Evolutionary conservation across 2,113 vertebrate genomes (phyloP), one percentile per base, ranked within the genome.

Genomic region (Tragelaphus buxtoni): DNA sequence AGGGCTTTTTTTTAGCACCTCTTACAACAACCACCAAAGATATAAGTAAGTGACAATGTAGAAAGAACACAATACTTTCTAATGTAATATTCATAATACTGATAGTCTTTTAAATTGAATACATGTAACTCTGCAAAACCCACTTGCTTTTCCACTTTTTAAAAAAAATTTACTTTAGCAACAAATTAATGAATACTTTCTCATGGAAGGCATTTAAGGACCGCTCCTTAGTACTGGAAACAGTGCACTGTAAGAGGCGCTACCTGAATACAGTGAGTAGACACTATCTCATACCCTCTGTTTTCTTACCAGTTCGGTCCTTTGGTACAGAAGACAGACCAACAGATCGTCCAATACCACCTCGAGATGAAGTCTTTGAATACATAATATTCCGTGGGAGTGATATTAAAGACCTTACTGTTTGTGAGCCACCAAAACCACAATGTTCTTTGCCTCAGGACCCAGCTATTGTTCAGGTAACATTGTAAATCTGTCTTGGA

Each of bases 321-420:
- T 99, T 99, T 82, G 99, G 99, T 51, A 99, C 99, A 14, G 99
- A 99, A 94, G 99, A 99, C 61, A 99, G 99, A 61, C 99, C 99
- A 6, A 99, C 99, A 7, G 99, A 99, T 90, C 98, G 99, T 77
- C 99, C 99, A 42, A 99, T 99, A 97, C 99, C 99, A 3, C 99
- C 99, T 58, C 99, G 99, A 13, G 99, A 99, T 97, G 99, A 99
- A 98, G 99, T 99, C 26, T 99, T 99, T 85, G 99, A 99, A 97
- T 99, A 99, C 92, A 99, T 99, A 61, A 99, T 99, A 97, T 99
- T 99, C 96, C 98, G 99, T 39, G 99, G 99, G 72, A 99, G 99
- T 72, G 99, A 99, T 96, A 99, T 99, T 74, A 99, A 99, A 98
- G 99, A 99, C 95, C 98, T 99, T 28, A 99, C 99, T 9, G 99